These are phyloP conservation scores for Sminthurides bifidus DNA, from an alignment of 1,140 invertebrate species.

Conservation along the genomic window DNA sequence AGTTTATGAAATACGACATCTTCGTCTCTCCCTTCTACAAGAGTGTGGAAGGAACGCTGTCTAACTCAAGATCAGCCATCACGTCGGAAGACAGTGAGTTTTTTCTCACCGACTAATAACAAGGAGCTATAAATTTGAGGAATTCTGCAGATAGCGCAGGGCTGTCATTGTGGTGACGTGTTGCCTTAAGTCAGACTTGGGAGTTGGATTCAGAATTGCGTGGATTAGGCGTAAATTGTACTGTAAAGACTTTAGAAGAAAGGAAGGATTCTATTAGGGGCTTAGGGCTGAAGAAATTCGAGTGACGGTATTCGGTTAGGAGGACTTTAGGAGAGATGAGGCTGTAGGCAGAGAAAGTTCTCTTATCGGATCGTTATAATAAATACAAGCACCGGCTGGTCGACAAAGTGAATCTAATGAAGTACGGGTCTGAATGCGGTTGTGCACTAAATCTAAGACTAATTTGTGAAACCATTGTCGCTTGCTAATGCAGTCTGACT, in stretches of 20 bases:
- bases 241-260: neutral
- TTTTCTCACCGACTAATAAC: neutral
- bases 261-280: neutral
- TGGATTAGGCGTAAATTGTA: neutral
- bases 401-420: too few species aligned
- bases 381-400: too few species aligned
- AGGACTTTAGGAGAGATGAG: too few species aligned
- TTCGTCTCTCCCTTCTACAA: constrained; percentile 63
- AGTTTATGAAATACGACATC: constrained; percentile 76
- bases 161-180: neutral
- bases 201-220: neutral
- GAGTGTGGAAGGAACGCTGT: constrained; percentile 67
- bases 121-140: neutral
- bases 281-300: neutral
- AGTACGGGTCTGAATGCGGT: too few species aligned
- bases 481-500: too few species aligned
- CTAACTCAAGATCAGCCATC: constrained; percentile 54
- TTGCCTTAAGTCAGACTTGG: neutral
- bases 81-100: constrained; percentile 58
- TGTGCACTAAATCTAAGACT: too few species aligned
- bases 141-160: neutral
- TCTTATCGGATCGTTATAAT: too few species aligned
- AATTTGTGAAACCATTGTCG: too few species aligned
- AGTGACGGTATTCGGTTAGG: too few species aligned
- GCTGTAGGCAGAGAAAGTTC: too few species aligned